Evolutionary conservation across 1,140 invertebrate species (phyloP).

Genomic region (Oscheius sp.): DNA sequence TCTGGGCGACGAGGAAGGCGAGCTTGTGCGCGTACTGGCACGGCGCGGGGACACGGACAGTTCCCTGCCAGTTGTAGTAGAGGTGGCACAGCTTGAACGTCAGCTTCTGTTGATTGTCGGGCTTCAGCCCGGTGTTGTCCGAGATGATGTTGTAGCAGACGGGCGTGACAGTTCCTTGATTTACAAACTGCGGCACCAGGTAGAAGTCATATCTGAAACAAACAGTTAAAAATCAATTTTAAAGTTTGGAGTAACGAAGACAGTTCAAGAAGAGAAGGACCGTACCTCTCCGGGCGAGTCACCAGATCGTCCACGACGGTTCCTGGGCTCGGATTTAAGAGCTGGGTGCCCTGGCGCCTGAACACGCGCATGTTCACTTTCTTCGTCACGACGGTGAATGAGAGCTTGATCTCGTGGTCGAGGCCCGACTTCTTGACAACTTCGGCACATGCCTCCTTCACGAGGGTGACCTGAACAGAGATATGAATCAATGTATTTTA

Average conservation of each 20-base stretch:
- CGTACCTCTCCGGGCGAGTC: too few relatives aligned
- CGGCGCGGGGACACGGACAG: constrained; percentile 31
- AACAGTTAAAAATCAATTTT: too few relatives aligned
- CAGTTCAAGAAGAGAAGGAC: too few relatives aligned
- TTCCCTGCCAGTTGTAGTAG: constrained; percentile 38
- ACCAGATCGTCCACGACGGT: constrained; percentile 33
- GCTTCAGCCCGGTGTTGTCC: constrained; percentile 24
- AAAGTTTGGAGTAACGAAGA: too few relatives aligned
- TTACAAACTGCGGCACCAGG: constrained; percentile 34
- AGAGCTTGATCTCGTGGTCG: constrained; percentile 5
- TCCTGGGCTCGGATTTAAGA: constrained; percentile 29
- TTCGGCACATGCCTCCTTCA: constrained; percentile 18
- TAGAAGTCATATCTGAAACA: constrained; percentile 32
- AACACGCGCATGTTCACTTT: constrained; percentile 33
- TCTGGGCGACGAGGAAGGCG: constrained; percentile 30
- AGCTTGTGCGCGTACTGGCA: constrained; percentile 36
- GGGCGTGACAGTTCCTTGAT: constrained; percentile 35
- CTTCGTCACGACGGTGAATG: constrained; percentile 37
- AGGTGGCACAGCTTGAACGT: constrained; percentile 34
- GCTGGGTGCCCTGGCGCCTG: background rate
- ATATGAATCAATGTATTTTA: too few relatives aligned
- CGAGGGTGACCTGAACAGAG: constrained; percentile 22
- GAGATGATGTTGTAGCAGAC: constrained; percentile 33
- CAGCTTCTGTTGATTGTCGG: constrained; percentile 33
- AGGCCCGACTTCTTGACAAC: background rate